Conservation (phyloP, 2,888 invertebrate species). For the Notodonta dromedarius region DNA sequence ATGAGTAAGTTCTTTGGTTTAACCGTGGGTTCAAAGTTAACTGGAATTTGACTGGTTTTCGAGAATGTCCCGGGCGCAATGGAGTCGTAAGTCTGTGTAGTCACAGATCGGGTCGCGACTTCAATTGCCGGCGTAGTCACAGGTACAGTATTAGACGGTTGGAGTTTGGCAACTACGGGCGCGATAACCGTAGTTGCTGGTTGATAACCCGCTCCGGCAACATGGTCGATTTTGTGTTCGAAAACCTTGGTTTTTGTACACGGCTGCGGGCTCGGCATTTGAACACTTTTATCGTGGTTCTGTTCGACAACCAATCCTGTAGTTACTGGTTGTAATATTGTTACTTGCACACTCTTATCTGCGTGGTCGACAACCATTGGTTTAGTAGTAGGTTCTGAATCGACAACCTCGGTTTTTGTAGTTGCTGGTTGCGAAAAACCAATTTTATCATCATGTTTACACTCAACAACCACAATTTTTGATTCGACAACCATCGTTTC, state of each 20-base stretch:
- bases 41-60: slow-evolving; percentile 1
- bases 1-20: slow-evolving; percentile 4
- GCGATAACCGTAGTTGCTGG: not conserved
- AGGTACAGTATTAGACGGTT: slow-evolving; percentile 2
- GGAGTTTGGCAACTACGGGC: not conserved
- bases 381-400: not conserved
- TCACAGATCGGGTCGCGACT: not conserved
- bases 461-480: too few relatives aligned
- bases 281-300: not conserved
- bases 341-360: not conserved
- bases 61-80: slow-evolving; percentile 1
- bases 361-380: not conserved
- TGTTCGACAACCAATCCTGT: not conserved
- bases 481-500: too few relatives aligned
- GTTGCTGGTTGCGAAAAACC: not conserved
- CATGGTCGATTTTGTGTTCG: not conserved
- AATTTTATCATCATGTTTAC: not conserved
- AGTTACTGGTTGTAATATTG: not conserved
- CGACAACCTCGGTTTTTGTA: not conserved
- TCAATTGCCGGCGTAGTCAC: not conserved
- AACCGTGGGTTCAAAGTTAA: not conserved
- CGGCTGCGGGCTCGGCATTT: not conserved
- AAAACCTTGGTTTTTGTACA: not conserved
- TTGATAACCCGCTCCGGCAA: not conserved
- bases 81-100: slow-evolving; percentile 2